Evolutionary conservation across 1,140 invertebrate genomes (phyloP).

Genomic region (Calephelis nemesis): DNA sequence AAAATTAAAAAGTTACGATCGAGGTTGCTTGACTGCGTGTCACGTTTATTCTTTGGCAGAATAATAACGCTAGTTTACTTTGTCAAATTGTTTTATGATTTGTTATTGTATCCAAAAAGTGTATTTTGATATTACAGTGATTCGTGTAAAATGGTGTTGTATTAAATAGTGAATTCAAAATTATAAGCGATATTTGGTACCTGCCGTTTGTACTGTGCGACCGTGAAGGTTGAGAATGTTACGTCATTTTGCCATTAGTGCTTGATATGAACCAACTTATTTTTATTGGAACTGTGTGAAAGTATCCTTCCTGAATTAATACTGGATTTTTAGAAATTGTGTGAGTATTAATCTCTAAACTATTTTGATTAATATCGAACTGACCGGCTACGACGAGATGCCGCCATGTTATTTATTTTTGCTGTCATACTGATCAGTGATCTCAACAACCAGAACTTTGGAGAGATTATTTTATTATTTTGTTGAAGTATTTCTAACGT

Average conservation of each 20-base stretch:
- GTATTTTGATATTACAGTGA: constrained; percentile 47
- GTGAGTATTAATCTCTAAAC: constrained; percentile 46
- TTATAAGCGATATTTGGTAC: constrained; percentile 47
- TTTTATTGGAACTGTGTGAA: constrained; percentile 48
- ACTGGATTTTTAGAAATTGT: constrained; percentile 43
- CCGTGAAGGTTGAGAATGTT: constrained; percentile 79
- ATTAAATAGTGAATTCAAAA: constrained; percentile 38
- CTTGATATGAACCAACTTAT: constrained; percentile 68
- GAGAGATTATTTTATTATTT: not conserved
- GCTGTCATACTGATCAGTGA: constrained; percentile 46
- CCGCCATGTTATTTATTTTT: constrained; percentile 78
- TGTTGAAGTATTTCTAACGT: not conserved
- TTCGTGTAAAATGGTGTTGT: constrained; percentile 40
- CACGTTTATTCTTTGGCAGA: constrained; percentile 70
- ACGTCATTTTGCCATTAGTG: constrained; percentile 74
- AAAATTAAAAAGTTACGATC: constrained; percentile 55
- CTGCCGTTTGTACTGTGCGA: constrained; percentile 69
- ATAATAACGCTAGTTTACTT: constrained; percentile 70
- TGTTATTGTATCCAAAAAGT: constrained; percentile 42
- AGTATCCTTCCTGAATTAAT: constrained; percentile 23
- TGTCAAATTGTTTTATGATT: constrained; percentile 47
- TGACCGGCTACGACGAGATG: constrained; percentile 73
- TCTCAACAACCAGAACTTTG: constrained; percentile 13
- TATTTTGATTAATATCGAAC: constrained; percentile 47
- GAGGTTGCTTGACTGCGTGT: constrained; percentile 77